These are phyloP conservation scores for Acrobasis repandana DNA, from an alignment of 2,888 invertebrate species.

Conservation along the genomic window DNA sequence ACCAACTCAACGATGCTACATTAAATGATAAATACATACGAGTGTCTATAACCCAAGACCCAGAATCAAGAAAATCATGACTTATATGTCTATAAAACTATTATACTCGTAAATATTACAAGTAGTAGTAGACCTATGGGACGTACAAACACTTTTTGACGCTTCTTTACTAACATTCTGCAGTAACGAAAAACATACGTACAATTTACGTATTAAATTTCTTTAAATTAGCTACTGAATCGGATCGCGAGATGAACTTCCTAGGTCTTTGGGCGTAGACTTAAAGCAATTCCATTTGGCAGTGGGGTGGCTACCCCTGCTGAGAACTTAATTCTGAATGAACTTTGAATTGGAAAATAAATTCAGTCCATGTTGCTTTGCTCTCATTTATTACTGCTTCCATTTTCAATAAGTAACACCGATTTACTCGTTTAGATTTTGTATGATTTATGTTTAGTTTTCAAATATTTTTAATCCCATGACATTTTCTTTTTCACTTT, in stretches of 20 bases:
- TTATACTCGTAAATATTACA: too few species aligned
- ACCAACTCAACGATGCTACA: too few species aligned
- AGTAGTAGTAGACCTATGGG: too few species aligned
- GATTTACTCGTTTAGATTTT: background rate
- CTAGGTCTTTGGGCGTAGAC: slow-evolving; percentile 51
- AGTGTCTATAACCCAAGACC: too few species aligned
- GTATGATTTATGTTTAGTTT: too few species aligned
- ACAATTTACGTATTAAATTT: background rate
- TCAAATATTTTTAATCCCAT: too few species aligned
- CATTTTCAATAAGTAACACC: slow-evolving; percentile 24
- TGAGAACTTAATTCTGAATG: slow-evolving; percentile 64
- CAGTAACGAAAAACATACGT: too few species aligned
- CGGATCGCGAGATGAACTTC: slow-evolving; percentile 43
- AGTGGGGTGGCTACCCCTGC: slow-evolving; percentile 51
- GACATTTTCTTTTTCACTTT: too few species aligned
- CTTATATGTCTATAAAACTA: too few species aligned
- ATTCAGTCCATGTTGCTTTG: slow-evolving; percentile 56
- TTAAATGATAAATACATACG: too few species aligned
- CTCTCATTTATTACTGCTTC: slow-evolving; percentile 53
- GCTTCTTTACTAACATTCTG: background rate
- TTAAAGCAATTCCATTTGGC: slow-evolving; percentile 67
- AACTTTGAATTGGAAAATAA: slow-evolving; percentile 70
- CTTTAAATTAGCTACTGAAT: slow-evolving; percentile 34
- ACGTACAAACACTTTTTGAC: too few species aligned
- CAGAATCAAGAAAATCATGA: too few species aligned